Conservation (phyloP, 2,797 vertebrate species). For the Halcyon leucocephala region DNA sequence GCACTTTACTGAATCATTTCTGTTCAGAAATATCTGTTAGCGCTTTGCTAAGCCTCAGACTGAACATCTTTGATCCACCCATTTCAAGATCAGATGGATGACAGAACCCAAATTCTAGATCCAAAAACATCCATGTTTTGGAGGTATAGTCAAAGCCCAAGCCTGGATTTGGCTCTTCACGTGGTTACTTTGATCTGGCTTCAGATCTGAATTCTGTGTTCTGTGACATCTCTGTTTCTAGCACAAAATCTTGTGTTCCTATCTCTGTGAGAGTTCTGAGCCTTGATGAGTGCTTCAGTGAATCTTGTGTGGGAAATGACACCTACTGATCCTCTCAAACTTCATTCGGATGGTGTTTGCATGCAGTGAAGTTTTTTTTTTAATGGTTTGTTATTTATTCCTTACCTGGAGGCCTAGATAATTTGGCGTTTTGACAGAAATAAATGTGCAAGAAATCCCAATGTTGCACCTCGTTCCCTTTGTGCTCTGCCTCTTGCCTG, state of each 20-base stretch:
- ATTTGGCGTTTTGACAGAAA: not conserved
- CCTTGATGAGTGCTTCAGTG: not conserved
- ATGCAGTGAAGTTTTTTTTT: not conserved
- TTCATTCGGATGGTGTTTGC: not conserved
- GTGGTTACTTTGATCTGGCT: constrained; percentile 2
- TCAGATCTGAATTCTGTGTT: not conserved
- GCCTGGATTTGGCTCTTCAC: not conserved
- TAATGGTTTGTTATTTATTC: not conserved
- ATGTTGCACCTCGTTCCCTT: rapidly evolving
- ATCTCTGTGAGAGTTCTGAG: not conserved
- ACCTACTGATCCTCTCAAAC: not conserved
- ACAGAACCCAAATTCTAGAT: constrained; percentile 26
- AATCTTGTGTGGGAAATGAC: not conserved
- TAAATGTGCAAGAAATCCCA: not conserved
- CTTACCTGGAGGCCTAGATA: not conserved
- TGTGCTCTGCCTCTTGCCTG: not conserved
- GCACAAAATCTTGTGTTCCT: not conserved
- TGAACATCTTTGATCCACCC: constrained; percentile 61
- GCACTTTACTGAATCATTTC: not conserved
- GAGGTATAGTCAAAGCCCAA: constrained; percentile 23
- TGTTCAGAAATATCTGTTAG: constrained; percentile 48
- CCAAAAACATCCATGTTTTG: constrained; percentile 37
- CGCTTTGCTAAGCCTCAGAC: constrained; percentile 37
- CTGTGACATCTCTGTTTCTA: not conserved
- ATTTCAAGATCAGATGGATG: constrained; percentile 58